Evolutionary conservation across 2,113 vertebrate genomes (phyloP).

Genomic region (Jaculus jaculus): DNA sequence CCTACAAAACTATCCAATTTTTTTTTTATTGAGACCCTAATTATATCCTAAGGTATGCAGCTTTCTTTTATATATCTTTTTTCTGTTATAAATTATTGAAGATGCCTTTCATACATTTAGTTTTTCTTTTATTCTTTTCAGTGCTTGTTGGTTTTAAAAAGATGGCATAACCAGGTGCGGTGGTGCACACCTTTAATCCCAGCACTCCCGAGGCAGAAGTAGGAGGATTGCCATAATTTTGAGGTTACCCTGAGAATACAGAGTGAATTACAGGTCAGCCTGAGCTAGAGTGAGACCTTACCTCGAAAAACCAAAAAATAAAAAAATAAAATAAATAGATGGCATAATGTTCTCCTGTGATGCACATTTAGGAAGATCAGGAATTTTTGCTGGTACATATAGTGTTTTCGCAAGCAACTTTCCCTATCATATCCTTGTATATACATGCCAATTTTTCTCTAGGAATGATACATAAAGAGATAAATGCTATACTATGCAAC

Average conservation of each 20-base stretch:
- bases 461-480: neutral
- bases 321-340: too few relatives aligned
- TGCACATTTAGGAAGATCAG: neutral
- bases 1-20: neutral
- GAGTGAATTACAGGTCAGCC: too few relatives aligned
- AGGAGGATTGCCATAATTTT: too few relatives aligned
- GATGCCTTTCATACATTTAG: neutral
- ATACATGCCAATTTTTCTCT: neutral
- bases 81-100: neutral
- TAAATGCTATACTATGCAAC: neutral
- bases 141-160: neutral
- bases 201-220: too few relatives aligned
- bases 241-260: too few relatives aligned
- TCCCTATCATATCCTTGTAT: neutral
- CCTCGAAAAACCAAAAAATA: too few relatives aligned
- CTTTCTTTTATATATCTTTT: neutral
- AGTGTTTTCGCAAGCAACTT: neutral
- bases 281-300: too few relatives aligned
- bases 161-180: neutral
- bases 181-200: too few relatives aligned
- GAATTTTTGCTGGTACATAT: neutral
- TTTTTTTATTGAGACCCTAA: neutral
- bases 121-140: neutral
- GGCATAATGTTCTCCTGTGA: neutral
- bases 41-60: neutral